Percentiles rank a stretch among this genome's conserved stretches.
Conservation (phyloP, 2,113 vertebrate genomes). For the Mastomys natalensis region DNA sequence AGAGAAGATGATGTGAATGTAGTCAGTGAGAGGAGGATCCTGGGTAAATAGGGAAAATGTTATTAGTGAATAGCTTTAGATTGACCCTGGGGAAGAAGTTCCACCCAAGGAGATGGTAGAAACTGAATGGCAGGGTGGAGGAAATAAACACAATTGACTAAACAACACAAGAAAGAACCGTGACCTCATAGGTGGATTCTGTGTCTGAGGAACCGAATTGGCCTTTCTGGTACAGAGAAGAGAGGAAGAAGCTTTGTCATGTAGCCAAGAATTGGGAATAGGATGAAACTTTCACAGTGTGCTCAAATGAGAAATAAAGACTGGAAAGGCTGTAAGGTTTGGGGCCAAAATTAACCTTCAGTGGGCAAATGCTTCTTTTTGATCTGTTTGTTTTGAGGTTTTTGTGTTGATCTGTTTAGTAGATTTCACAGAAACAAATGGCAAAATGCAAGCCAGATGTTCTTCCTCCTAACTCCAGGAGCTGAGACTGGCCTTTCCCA, state of each 20-base stretch:
- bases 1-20: neutral
- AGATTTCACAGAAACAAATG: conserved; percentile 35
- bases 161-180: neutral
- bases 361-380: neutral
- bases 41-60: neutral
- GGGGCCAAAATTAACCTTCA: conserved; percentile 9
- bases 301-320: conserved; percentile 1
- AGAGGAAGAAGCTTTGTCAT: neutral
- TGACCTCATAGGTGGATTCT: neutral
- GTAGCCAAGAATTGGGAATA: neutral
- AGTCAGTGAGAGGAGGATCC: no score
- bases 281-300: neutral
- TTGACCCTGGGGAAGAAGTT: neutral
- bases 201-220: neutral
- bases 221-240: neutral
- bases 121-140: neutral
- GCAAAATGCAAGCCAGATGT: conserved; percentile 62
- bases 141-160: neutral
- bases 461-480: neutral
- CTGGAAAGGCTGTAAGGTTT: neutral
- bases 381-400: conserved; percentile 6
- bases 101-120: neutral
- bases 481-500: conserved; percentile 2
- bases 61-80: neutral
- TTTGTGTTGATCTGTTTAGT: conserved; percentile 43